These are phyloP conservation scores for Telmatochromis sp. DNA, from an alignment of 2,113 vertebrate genomes.

Conservation along the genomic window DNA sequence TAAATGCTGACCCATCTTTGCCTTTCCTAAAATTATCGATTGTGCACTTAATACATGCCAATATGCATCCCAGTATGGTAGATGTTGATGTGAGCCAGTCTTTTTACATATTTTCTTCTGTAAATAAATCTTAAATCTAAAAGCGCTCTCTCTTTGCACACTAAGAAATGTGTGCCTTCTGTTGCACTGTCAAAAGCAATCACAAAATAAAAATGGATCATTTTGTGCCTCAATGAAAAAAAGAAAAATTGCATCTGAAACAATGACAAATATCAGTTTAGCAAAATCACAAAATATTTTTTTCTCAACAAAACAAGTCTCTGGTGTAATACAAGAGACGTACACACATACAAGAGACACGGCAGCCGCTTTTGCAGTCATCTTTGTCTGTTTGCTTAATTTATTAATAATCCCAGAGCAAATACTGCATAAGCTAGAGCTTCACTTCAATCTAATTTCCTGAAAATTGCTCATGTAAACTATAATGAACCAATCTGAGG, in stretches of 20 bases:
- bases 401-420: not conserved
- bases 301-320: not conserved
- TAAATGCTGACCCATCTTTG: not conserved
- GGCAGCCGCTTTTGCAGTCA: not conserved
- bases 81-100: not conserved
- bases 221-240: not conserved
- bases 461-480: not conserved
- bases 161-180: not conserved
- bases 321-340: not conserved
- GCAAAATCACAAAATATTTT: not conserved
- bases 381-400: not conserved
- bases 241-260: not conserved
- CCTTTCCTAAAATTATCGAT: not conserved
- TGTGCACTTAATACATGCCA: accelerated
- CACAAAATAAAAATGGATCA: not conserved
- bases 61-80: not conserved
- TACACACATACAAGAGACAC: not conserved
- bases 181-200: not conserved
- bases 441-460: not conserved
- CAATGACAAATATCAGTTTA: not conserved
- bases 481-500: not conserved
- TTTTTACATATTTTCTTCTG: not conserved
- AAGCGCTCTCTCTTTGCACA: not conserved
- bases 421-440: not conserved
- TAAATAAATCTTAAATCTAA: not conserved